These are phyloP conservation scores for Gibbula magus DNA, from an alignment of 2,888 invertebrate genomes.

Conservation along the genomic window DNA sequence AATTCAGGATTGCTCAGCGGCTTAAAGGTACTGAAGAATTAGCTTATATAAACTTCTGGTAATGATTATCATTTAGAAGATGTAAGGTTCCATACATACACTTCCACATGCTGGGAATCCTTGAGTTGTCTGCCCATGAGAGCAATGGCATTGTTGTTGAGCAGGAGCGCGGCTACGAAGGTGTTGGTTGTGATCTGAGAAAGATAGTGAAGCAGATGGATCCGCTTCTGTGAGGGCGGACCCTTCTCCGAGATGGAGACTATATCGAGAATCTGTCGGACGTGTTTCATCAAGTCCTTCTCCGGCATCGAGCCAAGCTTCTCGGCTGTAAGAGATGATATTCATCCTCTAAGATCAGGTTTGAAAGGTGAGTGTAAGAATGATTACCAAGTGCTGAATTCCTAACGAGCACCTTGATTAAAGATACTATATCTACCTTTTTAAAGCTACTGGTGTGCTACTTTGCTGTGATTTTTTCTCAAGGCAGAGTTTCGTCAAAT, in stretches of 20 bases:
- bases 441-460: no score
- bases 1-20: no score
- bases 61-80: no score
- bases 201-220: slow-evolving; percentile 71
- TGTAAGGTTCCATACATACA: no score
- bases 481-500: no score
- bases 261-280: slow-evolving; percentile 61
- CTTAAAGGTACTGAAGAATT: no score
- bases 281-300: slow-evolving; percentile 66
- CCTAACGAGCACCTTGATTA: no score
- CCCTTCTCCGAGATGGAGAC: slow-evolving; percentile 68
- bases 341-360: neutral
- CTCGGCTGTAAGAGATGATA: slow-evolving; percentile 57
- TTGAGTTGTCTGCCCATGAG: slow-evolving; percentile 67
- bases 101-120: slow-evolving; percentile 69
- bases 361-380: no score
- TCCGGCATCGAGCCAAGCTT: slow-evolving; percentile 64
- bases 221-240: slow-evolving; percentile 71
- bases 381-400: no score
- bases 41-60: no score
- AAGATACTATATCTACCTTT: no score
- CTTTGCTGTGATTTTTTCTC: no score
- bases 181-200: slow-evolving; percentile 55
- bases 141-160: slow-evolving; percentile 52
- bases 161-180: slow-evolving; percentile 37